Percentiles rank a stretch among this genome's conserved stretches.
Evolutionary conservation across 2,113 vertebrate species (phyloP).

Genomic region (Malurus elegans): DNA sequence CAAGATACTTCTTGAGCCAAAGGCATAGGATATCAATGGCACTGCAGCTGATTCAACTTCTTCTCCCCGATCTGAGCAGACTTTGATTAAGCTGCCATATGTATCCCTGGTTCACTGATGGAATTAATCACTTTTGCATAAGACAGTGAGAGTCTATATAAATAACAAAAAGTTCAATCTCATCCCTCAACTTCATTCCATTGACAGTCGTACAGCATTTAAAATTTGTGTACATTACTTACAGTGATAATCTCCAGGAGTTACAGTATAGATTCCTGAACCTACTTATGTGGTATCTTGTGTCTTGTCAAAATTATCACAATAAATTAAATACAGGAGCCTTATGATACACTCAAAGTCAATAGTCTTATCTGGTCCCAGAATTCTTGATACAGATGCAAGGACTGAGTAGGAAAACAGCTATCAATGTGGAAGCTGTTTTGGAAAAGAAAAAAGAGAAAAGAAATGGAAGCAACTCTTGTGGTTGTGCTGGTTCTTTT

Average conservation of each 20-base stretch:
- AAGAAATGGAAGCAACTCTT: conserved; percentile 14
- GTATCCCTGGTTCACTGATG: neutral
- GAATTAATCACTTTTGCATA: neutral
- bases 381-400: neutral
- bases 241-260: neutral
- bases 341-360: neutral
- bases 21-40: neutral
- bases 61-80: neutral
- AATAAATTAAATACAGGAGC: neutral
- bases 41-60: neutral
- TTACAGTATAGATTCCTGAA: neutral
- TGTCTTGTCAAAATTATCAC: neutral
- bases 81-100: neutral
- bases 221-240: neutral
- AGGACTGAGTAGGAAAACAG: neutral
- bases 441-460: conserved; percentile 9
- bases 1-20: neutral
- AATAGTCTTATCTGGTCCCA: neutral
- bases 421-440: neutral
- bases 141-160: neutral
- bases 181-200: neutral
- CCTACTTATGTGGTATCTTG: neutral
- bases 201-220: neutral
- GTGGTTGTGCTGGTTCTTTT: neutral
- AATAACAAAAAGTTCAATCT: neutral